These are phyloP conservation scores for Emydura subglobosa DNA, from an alignment of 2,113 vertebrate species.

Conservation along the genomic window DNA sequence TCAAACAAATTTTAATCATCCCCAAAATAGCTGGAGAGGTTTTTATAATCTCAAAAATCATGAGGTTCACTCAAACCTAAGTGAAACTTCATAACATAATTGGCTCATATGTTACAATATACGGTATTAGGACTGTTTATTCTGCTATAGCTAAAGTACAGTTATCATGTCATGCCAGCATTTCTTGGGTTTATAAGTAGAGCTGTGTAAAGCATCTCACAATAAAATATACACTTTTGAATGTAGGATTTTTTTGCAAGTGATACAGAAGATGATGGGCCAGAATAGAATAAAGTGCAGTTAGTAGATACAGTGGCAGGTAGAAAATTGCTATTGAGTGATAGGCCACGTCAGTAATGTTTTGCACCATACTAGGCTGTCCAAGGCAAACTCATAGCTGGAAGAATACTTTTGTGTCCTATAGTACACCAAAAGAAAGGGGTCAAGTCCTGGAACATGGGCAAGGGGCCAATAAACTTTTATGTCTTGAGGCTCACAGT, in stretches of 20 bases:
- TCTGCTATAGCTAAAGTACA: background rate
- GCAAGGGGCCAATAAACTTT: background rate
- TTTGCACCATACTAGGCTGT: background rate
- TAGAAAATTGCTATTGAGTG: background rate
- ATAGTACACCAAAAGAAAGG: background rate
- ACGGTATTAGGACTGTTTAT: too few species aligned
- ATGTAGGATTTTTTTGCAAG: background rate
- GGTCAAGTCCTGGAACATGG: background rate
- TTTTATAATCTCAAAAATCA: background rate
- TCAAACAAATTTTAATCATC: background rate
- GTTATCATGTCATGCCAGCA: background rate
- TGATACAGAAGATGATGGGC: background rate
- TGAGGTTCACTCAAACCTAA: background rate
- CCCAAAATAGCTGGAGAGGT: background rate
- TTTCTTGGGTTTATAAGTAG: background rate
- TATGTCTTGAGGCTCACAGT: background rate
- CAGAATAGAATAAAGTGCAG: background rate
- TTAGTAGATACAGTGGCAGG: background rate
- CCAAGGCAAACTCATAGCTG: background rate
- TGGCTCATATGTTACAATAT: too few species aligned
- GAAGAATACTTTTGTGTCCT: background rate
- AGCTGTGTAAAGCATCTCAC: background rate
- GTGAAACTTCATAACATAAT: background rate
- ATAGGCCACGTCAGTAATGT: constrained; percentile 10
- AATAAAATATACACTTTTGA: background rate